A percentile compares a stretch with the other conserved stretches of the same genome.
Conservation (phyloP, 2,888 invertebrate genomes). For the Flabesymbios commensalis region DNA sequence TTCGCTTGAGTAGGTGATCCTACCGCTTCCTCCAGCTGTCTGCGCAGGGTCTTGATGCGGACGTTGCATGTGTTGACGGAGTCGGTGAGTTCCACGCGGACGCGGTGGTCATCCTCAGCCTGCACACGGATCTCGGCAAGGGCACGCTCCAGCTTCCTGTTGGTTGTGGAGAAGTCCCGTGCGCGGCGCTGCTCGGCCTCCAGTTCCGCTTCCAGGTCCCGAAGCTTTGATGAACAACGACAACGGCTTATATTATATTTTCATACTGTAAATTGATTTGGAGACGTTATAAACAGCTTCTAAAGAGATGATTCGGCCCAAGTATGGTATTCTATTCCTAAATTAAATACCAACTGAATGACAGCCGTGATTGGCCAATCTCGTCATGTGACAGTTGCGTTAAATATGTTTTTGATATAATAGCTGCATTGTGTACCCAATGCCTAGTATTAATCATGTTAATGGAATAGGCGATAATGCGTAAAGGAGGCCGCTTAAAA, state of each 20-base stretch:
- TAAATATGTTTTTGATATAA: neutral
- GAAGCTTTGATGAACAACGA: conserved; percentile 42
- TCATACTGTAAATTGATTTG: too few relatives aligned
- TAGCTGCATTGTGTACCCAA: too few relatives aligned
- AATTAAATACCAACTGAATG: too few relatives aligned
- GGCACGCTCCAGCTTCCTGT: conserved; percentile 56
- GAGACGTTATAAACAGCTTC: too few relatives aligned
- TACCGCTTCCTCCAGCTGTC: conserved; percentile 61
- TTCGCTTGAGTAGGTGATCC: too few relatives aligned
- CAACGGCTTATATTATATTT: too few relatives aligned
- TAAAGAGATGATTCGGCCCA: neutral
- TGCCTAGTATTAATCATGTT: too few relatives aligned
- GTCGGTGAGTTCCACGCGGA: conserved; percentile 51
- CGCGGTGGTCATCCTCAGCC: conserved; percentile 56
- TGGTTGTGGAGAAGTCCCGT: conserved; percentile 51
- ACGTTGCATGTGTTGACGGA: conserved; percentile 51
- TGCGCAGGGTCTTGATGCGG: conserved; percentile 56
- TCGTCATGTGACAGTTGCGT: too few relatives aligned
- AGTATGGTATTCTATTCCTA: too few relatives aligned
- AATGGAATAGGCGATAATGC: too few relatives aligned
- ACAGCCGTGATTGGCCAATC: too few relatives aligned
- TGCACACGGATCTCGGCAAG: conserved; percentile 51
- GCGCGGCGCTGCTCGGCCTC: conserved; percentile 57
- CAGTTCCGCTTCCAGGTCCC: conserved; percentile 59
- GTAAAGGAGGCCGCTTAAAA: too few relatives aligned